A percentile compares a stretch with the other conserved stretches of the same genome.
Conservation (phyloP, 2,113 vertebrate species). For the Vulpes vulpes region DNA sequence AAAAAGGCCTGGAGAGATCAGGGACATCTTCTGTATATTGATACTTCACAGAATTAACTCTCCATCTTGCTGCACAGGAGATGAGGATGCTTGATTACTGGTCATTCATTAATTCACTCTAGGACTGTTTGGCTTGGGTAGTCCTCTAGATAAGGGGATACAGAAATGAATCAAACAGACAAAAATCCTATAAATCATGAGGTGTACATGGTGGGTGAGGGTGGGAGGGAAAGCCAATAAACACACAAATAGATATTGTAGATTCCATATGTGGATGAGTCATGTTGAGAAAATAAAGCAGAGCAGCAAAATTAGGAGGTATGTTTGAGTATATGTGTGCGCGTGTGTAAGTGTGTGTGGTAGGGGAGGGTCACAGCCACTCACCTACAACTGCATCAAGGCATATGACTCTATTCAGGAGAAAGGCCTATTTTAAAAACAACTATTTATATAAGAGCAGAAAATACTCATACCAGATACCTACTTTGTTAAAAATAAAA, state of each 20-base stretch:
- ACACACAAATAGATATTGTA: neutral
- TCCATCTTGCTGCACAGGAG: neutral
- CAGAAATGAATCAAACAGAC: neutral
- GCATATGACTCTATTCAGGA: neutral
- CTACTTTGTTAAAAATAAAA: neutral
- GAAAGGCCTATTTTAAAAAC: neutral
- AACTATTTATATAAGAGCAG: neutral
- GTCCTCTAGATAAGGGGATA: neutral
- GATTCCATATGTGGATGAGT: neutral
- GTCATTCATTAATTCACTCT: neutral
- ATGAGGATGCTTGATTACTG: neutral
- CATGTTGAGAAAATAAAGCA: neutral
- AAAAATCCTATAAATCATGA: neutral
- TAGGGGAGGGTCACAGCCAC: fast-evolving
- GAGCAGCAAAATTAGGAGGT: neutral
- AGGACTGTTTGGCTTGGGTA: neutral
- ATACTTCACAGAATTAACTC: neutral
- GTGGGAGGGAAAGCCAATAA: neutral
- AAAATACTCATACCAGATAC: neutral
- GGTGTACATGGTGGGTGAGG: neutral
- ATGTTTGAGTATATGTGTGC: neutral
- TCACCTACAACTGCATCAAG: neutral
- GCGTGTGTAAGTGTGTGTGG: neutral
- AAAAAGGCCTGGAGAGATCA: neutral
- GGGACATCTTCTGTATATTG: neutral